Evolutionary conservation across 2,797 vertebrate genomes (phyloP), one percentile per base, ranked within the genome.

Genomic region (Cirrhinus molitorella): DNA sequence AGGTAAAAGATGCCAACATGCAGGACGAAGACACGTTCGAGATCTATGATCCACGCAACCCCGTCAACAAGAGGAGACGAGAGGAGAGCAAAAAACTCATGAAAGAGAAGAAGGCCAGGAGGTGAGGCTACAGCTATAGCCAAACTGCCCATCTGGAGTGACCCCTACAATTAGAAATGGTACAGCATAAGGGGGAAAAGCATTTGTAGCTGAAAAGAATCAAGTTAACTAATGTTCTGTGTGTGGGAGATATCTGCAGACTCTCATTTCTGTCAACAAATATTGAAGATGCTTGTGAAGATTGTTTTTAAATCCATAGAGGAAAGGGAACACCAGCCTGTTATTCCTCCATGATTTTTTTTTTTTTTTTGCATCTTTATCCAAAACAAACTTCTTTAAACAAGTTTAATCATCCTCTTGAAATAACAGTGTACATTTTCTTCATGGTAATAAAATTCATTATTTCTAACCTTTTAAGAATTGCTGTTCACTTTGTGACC

Each of bases 21-120:
- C 98, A 96, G 89, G 98, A 99, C 89, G 97, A 98, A 91, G 98
- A 99, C 90, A 99, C 97, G 0, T 99, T 99, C 40, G 98, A 99
- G 93, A 99, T 99, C 93, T 96, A 99, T 81, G 98, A 99, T 92
- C 98, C 98, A 3, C 96, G 97, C 55, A 99, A 99, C 93, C 98
- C 98, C n/a, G 97, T 99, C 93, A 99, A 96, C 88, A 99, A 99
- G 87, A 96, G 98, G 19, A 93, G 98, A 81, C 92, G 97, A 85
- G 98, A 99, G 94, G 97, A 99, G 94, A 99, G 98, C 95, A 99
- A 98, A 94, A 99, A 98, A 93, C 94, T 99, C 91, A 92, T 99
- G 96, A 96, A 96, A 92, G 97, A 97, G 92, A 99, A 98, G 94
- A 99, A 99, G 89, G 96, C 96, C 91, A 96, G 95, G 91, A 93